phyloP scores from a whole-genome alignment of 2,113 vertebrate species.

The Collichthys lucidus region DNA sequence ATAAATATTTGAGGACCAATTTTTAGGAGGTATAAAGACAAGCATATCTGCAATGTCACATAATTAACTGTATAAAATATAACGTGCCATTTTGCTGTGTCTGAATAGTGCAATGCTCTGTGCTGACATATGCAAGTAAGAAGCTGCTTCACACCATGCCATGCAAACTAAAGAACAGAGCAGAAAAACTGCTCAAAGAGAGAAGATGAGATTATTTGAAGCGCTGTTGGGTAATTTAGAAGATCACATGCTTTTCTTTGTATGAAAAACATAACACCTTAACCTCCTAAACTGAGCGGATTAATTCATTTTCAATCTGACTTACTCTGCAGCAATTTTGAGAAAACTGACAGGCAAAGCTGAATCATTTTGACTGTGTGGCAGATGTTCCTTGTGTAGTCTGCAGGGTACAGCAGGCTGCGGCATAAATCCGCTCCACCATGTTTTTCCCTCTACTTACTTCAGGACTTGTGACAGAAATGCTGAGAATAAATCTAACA shows the following conservation, averaged over 20 bases:
- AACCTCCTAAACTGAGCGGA: not conserved
- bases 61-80: not conserved
- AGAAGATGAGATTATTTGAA: constrained; percentile 8
- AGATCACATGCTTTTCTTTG: constrained; percentile 16
- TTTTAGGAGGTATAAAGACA: not conserved
- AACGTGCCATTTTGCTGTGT: not conserved
- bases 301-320: constrained; percentile 15
- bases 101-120: not conserved
- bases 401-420: constrained; percentile 72
- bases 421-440: constrained; percentile 64
- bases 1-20: not conserved
- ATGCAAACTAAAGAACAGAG: not conserved
- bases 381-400: constrained; percentile 70
- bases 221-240: not conserved
- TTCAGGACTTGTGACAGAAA: constrained; percentile 58
- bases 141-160: not conserved
- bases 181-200: not conserved
- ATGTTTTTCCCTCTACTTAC: constrained; percentile 32
- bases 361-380: constrained; percentile 57
- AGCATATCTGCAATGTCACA: not conserved
- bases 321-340: constrained; percentile 43
- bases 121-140: not conserved
- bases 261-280: not conserved
- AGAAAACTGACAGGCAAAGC: constrained; percentile 49
- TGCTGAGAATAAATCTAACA: constrained; percentile 10